phyloP scores from a whole-genome alignment of 2,888 invertebrate genomes.

The Sisyra terminalis region DNA sequence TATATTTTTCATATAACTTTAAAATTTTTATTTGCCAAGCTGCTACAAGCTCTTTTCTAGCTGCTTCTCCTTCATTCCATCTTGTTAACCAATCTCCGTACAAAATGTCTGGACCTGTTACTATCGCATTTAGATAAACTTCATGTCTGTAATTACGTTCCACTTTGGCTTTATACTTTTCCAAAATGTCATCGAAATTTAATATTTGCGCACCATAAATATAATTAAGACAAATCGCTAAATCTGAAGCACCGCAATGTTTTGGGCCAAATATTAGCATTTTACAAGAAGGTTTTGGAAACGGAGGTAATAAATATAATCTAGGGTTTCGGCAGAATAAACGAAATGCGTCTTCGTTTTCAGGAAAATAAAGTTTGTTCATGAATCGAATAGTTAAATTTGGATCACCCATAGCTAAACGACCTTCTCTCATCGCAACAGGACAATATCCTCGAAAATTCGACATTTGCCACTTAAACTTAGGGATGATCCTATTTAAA shows the following conservation, averaged over 20 bases:
- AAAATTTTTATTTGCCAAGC: neutral
- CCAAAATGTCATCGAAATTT: conserved; percentile 21
- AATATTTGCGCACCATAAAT: conserved; percentile 32
- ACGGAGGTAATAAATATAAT: conserved; percentile 36
- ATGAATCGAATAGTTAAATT: conserved; percentile 40
- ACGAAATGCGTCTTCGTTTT: conserved; percentile 31
- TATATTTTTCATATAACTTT: neutral
- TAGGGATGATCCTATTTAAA: conserved; percentile 18
- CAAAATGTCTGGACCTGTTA: conserved; percentile 16
- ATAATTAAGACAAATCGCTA: conserved; percentile 36
- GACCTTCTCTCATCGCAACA: conserved; percentile 40
- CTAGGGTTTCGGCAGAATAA: conserved; percentile 43
- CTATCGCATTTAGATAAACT: conserved; percentile 16
- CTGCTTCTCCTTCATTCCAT: conserved; percentile 27
- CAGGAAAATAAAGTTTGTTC: conserved; percentile 41
- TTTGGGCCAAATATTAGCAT: conserved; percentile 42
- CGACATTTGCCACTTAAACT: conserved; percentile 32
- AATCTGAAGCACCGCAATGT: conserved; percentile 38
- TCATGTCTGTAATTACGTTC: conserved; percentile 15
- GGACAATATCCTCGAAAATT: conserved; percentile 45
- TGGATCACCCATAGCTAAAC: conserved; percentile 30
- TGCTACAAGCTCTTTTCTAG: conserved; percentile 17
- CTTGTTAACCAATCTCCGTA: conserved; percentile 17
- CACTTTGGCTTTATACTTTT: conserved; percentile 14
- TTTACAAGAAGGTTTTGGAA: conserved; percentile 40